These are phyloP conservation scores for Brachyopa scutellaris DNA, from an alignment of 2,888 invertebrate species.

Conservation along the genomic window DNA sequence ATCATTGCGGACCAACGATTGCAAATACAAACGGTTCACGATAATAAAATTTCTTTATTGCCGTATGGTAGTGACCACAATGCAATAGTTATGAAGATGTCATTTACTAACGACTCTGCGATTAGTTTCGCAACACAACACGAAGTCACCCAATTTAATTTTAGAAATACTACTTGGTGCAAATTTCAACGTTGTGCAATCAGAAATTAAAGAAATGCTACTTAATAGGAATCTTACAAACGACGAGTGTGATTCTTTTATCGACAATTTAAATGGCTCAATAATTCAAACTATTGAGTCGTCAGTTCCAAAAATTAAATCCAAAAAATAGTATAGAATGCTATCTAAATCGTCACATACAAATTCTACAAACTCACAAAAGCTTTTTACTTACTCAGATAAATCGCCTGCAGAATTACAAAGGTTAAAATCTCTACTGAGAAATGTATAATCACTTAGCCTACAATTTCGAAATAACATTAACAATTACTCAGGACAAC, in stretches of 20 bases:
- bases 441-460: not conserved
- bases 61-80: constrained; percentile 5
- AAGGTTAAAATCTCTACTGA: too few species aligned
- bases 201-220: not conserved
- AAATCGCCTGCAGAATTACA: too few species aligned
- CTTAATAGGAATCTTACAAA: not conserved
- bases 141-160: constrained; percentile 7
- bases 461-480: not conserved
- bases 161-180: constrained; percentile 11
- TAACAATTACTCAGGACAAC: not conserved
- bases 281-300: too few species aligned
- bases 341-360: too few species aligned
- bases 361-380: too few species aligned
- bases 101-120: not conserved
- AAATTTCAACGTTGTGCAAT: constrained; percentile 6
- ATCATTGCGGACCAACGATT: constrained; percentile 9
- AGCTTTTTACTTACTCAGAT: not conserved
- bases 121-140: constrained; percentile 3
- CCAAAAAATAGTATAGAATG: too few species aligned
- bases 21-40: constrained; percentile 5
- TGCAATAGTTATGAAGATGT: not conserved
- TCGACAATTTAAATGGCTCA: too few species aligned
- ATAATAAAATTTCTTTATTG: not conserved
- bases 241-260: too few species aligned
- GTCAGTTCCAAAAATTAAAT: too few species aligned